Percentiles rank a stretch among this genome's conserved stretches.
phyloP scores from a whole-genome alignment of 2,888 invertebrate genomes.

The Anoplius nigerrimus region DNA sequence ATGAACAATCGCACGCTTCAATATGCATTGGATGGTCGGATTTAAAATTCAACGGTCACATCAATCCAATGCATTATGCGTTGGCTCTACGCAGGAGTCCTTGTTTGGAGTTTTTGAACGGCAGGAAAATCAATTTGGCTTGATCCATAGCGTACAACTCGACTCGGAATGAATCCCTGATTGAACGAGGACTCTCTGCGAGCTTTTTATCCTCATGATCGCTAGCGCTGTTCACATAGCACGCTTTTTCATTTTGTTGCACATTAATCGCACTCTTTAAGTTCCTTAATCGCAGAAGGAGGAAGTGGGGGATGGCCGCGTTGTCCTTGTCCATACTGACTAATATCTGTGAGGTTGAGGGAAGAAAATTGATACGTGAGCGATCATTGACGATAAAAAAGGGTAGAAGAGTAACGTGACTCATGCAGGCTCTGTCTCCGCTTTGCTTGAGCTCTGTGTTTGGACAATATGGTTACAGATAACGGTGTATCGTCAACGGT shows the following conservation, averaged over 20 bases:
- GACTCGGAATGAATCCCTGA: neutral
- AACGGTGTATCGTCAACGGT: slow-evolving; percentile 51
- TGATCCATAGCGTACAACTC: neutral
- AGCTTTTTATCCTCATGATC: slow-evolving; percentile 37
- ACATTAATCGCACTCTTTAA: slow-evolving; percentile 4
- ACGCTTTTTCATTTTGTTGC: neutral
- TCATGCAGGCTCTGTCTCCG: slow-evolving; percentile 29
- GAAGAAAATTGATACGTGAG: slow-evolving; percentile 41
- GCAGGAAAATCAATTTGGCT: no score
- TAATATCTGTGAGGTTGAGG: no score
- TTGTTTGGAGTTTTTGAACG: no score
- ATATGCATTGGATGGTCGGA: no score
- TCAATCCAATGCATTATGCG: neutral
- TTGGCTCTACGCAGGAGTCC: no score
- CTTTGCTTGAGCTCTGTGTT: slow-evolving; percentile 47
- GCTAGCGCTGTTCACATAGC: slow-evolving; percentile 43
- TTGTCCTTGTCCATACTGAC: no score
- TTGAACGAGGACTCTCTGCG: no score
- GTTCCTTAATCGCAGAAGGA: neutral
- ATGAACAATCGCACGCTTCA: neutral
- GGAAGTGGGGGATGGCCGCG: neutral
- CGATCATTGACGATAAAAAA: slow-evolving; percentile 49
- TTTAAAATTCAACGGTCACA: neutral
- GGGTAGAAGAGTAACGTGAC: slow-evolving; percentile 1
- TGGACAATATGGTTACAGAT: slow-evolving; percentile 68